Conservation (phyloP, 2,888 invertebrate species). For the Synergus itoensis region DNA sequence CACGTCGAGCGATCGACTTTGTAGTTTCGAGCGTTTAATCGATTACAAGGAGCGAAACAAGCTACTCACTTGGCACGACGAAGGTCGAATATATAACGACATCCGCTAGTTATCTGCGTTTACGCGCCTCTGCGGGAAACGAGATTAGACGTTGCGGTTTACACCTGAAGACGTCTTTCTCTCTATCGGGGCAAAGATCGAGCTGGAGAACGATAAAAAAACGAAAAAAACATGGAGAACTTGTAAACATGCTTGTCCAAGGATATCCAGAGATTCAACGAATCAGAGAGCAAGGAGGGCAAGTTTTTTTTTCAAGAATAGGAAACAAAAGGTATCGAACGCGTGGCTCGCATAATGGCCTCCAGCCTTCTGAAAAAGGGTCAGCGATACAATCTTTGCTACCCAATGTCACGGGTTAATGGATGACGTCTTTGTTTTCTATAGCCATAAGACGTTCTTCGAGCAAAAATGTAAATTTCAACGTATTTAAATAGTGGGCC, state of each 20-base stretch:
- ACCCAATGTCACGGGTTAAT: conserved; percentile 41
- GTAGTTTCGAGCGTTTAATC: conserved; percentile 31
- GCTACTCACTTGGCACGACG: conserved; percentile 12
- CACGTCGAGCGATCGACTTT: conserved; percentile 9
- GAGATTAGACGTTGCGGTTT: conserved; percentile 19
- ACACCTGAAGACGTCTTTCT: conserved; percentile 16
- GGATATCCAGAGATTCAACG: conserved; percentile 35
- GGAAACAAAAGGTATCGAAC: conserved; percentile 36
- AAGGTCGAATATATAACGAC: conserved; percentile 10
- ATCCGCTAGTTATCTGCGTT: conserved; percentile 30
- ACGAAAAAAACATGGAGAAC: conserved; percentile 5
- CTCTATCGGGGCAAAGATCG: background rate
- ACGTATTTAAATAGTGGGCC: conserved; percentile 10
- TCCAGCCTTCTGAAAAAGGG: conserved; percentile 35
- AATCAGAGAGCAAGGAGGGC: conserved; percentile 38
- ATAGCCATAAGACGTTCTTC: conserved; percentile 26
- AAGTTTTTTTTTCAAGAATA: conserved; percentile 23
- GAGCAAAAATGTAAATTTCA: conserved; percentile 33
- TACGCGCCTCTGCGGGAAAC: conserved; percentile 4
- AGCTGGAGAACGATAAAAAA: conserved; percentile 3
- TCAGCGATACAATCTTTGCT: conserved; percentile 37
- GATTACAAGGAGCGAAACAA: conserved; percentile 19
- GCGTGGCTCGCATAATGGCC: conserved; percentile 40
- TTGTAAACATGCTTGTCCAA: conserved; percentile 37
- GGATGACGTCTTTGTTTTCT: conserved; percentile 38